Conservation (phyloP, 2,888 invertebrate genomes). For the Chouioia cunea region DNA sequence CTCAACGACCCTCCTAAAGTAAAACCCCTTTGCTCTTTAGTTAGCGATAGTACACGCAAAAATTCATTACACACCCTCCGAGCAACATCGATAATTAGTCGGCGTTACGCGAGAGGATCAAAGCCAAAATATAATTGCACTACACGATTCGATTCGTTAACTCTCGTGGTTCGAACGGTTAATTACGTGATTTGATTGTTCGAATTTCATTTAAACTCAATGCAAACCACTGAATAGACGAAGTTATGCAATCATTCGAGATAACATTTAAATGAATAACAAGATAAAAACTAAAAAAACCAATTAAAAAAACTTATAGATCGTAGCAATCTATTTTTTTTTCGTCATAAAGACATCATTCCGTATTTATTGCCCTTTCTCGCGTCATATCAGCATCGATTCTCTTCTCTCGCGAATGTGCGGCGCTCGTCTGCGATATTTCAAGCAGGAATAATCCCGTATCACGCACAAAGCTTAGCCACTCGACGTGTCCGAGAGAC, state of each 20-base stretch:
- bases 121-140: background rate
- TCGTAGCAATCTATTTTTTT: slow-evolving; percentile 15
- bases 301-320: slow-evolving; percentile 2
- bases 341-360: background rate
- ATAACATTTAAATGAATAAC: too few relatives aligned
- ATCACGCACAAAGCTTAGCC: slow-evolving; percentile 64
- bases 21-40: slow-evolving; percentile 37
- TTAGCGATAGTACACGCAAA: background rate
- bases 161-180: slow-evolving; percentile 13
- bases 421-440: slow-evolving; percentile 53
- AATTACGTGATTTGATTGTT: background rate
- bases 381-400: slow-evolving; percentile 36
- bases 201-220: slow-evolving; percentile 2
- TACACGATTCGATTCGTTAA: background rate
- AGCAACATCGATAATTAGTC: slow-evolving; percentile 2
- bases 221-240: too few relatives aligned
- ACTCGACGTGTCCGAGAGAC: slow-evolving; percentile 57
- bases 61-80: background rate
- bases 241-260: too few relatives aligned
- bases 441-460: slow-evolving; percentile 63
- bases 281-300: slow-evolving; percentile 6
- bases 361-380: background rate
- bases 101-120: slow-evolving; percentile 11
- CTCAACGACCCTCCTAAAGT: slow-evolving; percentile 18
- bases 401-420: slow-evolving; percentile 8